Base-by-base conservation (phyloP, 2,888 invertebrate species). In the Noctua comes region DNA sequence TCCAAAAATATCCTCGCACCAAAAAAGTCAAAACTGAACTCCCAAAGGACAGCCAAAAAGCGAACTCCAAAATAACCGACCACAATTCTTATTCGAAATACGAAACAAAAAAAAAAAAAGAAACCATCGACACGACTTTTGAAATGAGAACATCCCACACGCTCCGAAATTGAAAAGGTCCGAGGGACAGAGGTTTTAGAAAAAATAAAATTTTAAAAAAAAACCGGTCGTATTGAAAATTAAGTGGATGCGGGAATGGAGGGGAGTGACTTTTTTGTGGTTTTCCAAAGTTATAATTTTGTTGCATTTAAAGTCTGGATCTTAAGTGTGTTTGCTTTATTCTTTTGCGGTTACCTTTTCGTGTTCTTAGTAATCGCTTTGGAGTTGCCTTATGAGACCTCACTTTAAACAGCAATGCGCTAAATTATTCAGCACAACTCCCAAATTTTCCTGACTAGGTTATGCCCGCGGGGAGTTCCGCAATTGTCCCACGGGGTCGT, bases 81-180 rank as follows among this genome's bases (percentile, higher is more conserved):
- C 59, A 79, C 83, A 77, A 89, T 77, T 85, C 86, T 86, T 82
- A 79, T 82, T 71, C 73, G 74, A 86, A 85, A 76, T 36, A 46
- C 71, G 40, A 77, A 77, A 65, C 65, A 77, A 71, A 87, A 89
- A 82, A 88, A 31, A 31, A 81, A 80, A 85, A 86, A 88, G 88
- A 87, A 90, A 89, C 84, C 78, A 88, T 85, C 88, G 89, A 89
- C 90, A 90, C 90, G 89, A 91, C 91, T 90, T 92, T 93, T 89
- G 88, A 93, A 94, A 92, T 91, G 91, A 93, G 93, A 92, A 91
- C 94, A 90, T 90, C 94, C 94, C 94, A 94, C 94, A 93, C 88
- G 84, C 71, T 91, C 89, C 88, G 86, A 89, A 89, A 92, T 91
- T 91, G 88, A 91, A 93, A 92, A 91, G 93, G 91, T 89, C 73